These are phyloP conservation scores for Thamnophis elegans DNA, from an alignment of 2,797 vertebrate genomes.

Conservation along the genomic window DNA sequence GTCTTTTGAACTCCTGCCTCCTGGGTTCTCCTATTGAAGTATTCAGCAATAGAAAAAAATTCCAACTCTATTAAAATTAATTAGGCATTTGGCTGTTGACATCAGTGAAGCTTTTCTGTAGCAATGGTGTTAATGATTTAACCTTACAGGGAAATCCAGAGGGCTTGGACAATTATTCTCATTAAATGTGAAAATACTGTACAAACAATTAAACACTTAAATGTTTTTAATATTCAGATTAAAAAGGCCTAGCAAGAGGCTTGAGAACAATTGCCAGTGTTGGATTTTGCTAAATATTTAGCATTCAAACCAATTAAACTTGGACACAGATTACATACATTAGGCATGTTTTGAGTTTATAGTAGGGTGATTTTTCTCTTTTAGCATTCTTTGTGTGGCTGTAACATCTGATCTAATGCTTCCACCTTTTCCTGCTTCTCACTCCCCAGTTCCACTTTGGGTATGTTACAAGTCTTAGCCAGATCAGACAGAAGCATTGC, in stretches of 20 bases:
- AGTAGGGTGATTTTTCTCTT: background rate
- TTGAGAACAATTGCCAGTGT: background rate
- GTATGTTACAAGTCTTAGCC: background rate
- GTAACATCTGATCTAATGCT: background rate
- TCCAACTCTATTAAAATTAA: background rate
- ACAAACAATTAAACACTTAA: background rate
- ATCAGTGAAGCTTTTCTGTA: background rate
- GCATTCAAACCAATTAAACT: background rate
- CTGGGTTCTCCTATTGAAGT: background rate
- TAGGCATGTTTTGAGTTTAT: background rate
- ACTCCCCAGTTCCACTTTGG: background rate
- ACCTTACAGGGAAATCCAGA: background rate
- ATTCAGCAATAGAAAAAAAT: background rate
- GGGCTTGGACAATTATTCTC: background rate
- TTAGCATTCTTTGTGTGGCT: background rate
- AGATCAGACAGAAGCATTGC: background rate
- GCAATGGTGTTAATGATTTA: too few relatives aligned
- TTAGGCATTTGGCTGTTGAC: background rate
- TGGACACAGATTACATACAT: background rate
- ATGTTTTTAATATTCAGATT: background rate
- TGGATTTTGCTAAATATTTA: background rate
- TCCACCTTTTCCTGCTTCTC: background rate
- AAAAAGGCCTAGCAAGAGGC: background rate
- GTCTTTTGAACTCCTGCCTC: background rate
- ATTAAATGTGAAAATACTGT: background rate